Percentiles rank a stretch among this genome's conserved stretches.
These are phyloP conservation scores for Synergus itoensis DNA, from an alignment of 2,888 invertebrate genomes.

Conservation along the genomic window DNA sequence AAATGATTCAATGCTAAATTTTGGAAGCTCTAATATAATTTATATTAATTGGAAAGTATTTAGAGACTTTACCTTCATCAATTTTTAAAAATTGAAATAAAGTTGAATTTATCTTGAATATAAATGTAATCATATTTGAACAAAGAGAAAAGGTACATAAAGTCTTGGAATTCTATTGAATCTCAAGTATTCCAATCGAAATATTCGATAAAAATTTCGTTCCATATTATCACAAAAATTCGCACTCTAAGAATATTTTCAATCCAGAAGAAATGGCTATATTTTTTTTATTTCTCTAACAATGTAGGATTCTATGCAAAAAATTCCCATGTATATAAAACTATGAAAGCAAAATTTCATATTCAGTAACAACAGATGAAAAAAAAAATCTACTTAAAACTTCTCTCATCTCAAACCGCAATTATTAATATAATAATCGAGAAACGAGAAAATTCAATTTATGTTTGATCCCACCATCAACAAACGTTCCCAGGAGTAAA, in stretches of 20 bases:
- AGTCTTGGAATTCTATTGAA: neutral
- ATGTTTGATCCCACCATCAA: slow-evolving; percentile 16
- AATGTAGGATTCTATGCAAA: too few species aligned
- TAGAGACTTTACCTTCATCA: neutral
- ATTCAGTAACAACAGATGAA: neutral
- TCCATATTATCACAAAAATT: neutral
- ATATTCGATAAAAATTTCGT: neutral
- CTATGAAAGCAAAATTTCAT: neutral
- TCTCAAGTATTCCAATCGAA: neutral
- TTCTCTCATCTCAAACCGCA: neutral
- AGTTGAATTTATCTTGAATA: neutral
- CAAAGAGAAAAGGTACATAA: neutral
- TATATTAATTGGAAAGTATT: neutral
- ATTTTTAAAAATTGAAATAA: neutral
- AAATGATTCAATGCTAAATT: neutral
- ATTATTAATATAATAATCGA: slow-evolving; percentile 27
- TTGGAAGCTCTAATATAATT: neutral
- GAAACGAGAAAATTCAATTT: slow-evolving; percentile 36
- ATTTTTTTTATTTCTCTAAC: too few species aligned
- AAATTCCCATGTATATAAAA: too few species aligned
- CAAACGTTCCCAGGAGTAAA: slow-evolving; percentile 12
- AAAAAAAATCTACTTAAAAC: slow-evolving; percentile 18
- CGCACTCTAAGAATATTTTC: neutral
- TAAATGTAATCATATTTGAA: neutral
- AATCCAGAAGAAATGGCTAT: neutral